A percentile compares a stretch with the other conserved stretches of the same genome.
Evolutionary conservation across 2,113 vertebrate genomes (phyloP).

Genomic region (Symphodus melops): DNA sequence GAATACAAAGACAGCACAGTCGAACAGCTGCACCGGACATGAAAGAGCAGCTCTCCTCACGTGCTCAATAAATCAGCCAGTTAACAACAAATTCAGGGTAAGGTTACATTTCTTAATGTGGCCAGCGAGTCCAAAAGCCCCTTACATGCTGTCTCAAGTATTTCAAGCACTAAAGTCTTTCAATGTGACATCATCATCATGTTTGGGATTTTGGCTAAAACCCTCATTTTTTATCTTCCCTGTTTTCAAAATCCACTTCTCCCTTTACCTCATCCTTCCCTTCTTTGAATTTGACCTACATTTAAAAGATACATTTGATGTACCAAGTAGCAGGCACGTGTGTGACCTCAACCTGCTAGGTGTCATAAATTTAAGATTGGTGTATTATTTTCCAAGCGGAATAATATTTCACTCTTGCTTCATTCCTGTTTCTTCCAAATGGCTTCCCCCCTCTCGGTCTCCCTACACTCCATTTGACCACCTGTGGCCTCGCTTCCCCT

Average conservation of each 20-base stretch:
- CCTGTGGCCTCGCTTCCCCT: conserved; percentile 61
- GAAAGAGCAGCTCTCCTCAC: conserved; percentile 36
- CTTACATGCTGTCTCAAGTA: conserved; percentile 17
- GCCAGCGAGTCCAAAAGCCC: background rate
- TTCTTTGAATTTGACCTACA: background rate
- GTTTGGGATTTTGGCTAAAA: background rate
- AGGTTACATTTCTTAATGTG: conserved; percentile 38
- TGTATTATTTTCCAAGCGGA: background rate
- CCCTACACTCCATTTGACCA: conserved; percentile 48
- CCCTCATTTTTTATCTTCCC: background rate
- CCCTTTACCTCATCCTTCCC: too few species aligned
- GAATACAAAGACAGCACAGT: conserved; percentile 35
- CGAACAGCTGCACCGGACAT: conserved; percentile 59
- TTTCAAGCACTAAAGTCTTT: conserved; percentile 23
- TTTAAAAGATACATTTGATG: background rate
- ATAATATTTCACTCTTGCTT: background rate
- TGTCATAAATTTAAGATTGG: conserved; percentile 35
- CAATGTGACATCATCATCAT: conserved; percentile 13
- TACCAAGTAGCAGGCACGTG: background rate
- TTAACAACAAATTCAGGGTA: conserved; percentile 58
- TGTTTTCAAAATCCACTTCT: background rate
- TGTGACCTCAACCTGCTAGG: background rate
- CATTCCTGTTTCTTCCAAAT: conserved; percentile 1
- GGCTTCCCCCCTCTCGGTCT: background rate
- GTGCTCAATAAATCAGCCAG: conserved; percentile 61